Base-by-base conservation (phyloP, 2,888 invertebrate genomes). In the Rhopalosiphum nymphaeae region DNA sequence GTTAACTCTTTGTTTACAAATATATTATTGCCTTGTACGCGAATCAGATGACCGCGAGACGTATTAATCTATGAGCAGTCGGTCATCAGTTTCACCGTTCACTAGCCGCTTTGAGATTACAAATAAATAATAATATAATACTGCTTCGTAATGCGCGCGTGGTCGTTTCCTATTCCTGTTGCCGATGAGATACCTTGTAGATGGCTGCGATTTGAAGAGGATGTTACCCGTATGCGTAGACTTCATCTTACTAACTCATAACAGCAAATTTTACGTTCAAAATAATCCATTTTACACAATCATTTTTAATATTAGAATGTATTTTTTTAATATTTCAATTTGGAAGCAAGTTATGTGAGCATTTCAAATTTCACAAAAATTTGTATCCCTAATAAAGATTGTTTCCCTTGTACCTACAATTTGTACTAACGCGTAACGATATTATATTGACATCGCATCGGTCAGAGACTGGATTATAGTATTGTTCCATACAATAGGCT, bases 21-120 rank as follows among this genome's bases (percentile, higher is more conserved):
- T 67, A 13, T 78, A 42, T 78, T 78, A 78, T 78, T 78, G 78
- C 78, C 78, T 78, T 78, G 78, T 78, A 78, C 78, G 78, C 78
- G 78, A 78, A 78, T 78, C 78, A 21, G 21, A 36, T 21, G 78
- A 78, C 36, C 78, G 21, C 36, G 78, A 78, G 78, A 78, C 36
- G 78, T 36, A 78, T 78, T 78, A 42, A 78, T 78, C 78, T 26
- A 25, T 21, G 36, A 78, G 36, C 78, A 36, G 78, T 78, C 78
- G 78, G 78, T 78, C 78, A 36, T 78, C 78, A 78, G 36, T 78
- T 78, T 78, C 36, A 78, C 78, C 78, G 78, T 78, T 36, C 78
- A 36, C 36, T 2, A 78, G 21, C 36, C 7, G 78, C 21, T 36
- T 78, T 36, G 78, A 78, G 78, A 78, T 67, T 78, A 78, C 36